A percentile compares a stretch with the other conserved stretches of the same genome.
phyloP scores from a whole-genome alignment of 2,888 invertebrate genomes.

The Aplocera efformata region DNA sequence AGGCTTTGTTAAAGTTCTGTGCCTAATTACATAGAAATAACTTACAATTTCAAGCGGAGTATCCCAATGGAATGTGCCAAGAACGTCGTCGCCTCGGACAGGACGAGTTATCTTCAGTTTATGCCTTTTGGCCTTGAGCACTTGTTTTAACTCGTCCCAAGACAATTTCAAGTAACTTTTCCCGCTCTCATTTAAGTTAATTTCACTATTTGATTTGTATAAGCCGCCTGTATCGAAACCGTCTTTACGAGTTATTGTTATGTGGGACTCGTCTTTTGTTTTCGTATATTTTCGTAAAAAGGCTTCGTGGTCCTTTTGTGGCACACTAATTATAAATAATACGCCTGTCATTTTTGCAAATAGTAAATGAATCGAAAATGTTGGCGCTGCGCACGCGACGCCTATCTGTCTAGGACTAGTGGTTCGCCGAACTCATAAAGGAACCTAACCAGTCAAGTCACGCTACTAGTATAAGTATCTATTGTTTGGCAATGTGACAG shows the following conservation, averaged over 20 bases:
- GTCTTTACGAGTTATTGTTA: slow-evolving; percentile 38
- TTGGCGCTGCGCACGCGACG: slow-evolving; percentile 15
- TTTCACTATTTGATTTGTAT: slow-evolving; percentile 46
- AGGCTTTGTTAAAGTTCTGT: too few relatives aligned
- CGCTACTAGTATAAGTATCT: too few relatives aligned
- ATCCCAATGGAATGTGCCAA: slow-evolving; percentile 50
- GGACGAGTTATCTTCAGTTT: slow-evolving; percentile 51
- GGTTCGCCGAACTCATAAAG: too few relatives aligned
- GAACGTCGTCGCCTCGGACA: slow-evolving; percentile 44
- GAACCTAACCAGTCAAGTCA: too few relatives aligned
- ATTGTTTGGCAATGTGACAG: too few relatives aligned
- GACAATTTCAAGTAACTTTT: slow-evolving; percentile 37
- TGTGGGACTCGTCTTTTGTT: slow-evolving; percentile 31
- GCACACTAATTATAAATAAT: slow-evolving; percentile 80
- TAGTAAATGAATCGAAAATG: too few relatives aligned
- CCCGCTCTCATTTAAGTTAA: slow-evolving; percentile 29
- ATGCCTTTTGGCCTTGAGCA: slow-evolving; percentile 41
- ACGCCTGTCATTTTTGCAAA: slow-evolving; percentile 70
- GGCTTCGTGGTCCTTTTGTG: slow-evolving; percentile 73
- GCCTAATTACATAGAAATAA: too few relatives aligned
- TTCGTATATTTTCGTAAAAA: slow-evolving; percentile 43
- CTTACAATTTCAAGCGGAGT: slow-evolving; percentile 59
- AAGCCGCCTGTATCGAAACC: slow-evolving; percentile 35
- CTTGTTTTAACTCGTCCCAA: slow-evolving; percentile 53
- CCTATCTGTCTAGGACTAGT: slow-evolving; percentile 13